These are phyloP conservation scores for Epinephelus coioides DNA, from an alignment of 2,797 vertebrate species.

Conservation along the genomic window DNA sequence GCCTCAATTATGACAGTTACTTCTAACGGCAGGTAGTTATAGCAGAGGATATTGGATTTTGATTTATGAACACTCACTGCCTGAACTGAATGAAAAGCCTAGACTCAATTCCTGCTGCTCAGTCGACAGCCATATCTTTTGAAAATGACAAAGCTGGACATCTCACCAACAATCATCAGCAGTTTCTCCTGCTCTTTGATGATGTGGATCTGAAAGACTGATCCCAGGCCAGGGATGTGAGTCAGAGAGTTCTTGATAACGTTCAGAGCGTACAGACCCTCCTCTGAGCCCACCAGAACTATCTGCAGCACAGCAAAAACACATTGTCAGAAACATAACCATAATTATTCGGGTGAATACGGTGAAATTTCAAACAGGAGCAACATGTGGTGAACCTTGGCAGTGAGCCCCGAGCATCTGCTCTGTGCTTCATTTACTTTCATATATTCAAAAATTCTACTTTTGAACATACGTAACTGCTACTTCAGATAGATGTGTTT, in stretches of 20 bases:
- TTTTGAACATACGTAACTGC: neutral
- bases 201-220: conserved; percentile 98
- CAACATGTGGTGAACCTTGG: conserved; percentile 14
- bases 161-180: conserved; percentile 97
- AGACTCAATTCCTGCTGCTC: neutral
- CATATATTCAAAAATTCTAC: neutral
- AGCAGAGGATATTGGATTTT: neutral
- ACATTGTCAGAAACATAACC: neutral
- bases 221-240: conserved; percentile 95
- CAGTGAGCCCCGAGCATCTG: conserved; percentile 18
- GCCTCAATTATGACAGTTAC: neutral
- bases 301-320: conserved; percentile 84
- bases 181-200: conserved; percentile 98
- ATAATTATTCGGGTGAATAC: conserved; percentile 12
- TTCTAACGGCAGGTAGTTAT: neutral
- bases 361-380: conserved; percentile 26
- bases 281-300: conserved; percentile 97
- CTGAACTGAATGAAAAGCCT: neutral
- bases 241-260: conserved; percentile 98
- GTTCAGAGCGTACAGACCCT: conserved; percentile 97
- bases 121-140: neutral
- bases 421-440: neutral
- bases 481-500: neutral
- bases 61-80: conserved; percentile 6
- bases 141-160: conserved; percentile 5